Base-by-base conservation (phyloP, 2,113 vertebrate species). In the Ancistrus triradiatus region DNA sequence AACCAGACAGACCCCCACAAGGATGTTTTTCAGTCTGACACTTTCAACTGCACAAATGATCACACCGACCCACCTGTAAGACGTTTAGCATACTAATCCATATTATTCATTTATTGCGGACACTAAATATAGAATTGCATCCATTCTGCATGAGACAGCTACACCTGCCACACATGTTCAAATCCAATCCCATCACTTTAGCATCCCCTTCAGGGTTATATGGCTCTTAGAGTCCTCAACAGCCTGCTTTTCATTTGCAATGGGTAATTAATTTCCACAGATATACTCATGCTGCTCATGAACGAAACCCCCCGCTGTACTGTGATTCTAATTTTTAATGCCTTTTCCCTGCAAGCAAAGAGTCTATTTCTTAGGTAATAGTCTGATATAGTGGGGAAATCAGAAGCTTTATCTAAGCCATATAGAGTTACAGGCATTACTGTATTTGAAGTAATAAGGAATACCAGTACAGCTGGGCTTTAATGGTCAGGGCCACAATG, bases 201-300 rank as follows among this genome's bases (percentile, higher is more conserved):
- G 7, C 27, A 31, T 31, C 27, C 27, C 27, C 27, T 31, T 4
- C 27, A 31, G 27, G 73, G 72, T 76, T 72, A 79, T 81, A 66
- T 52, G 69, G 78, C 51, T 72, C 70, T 37, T 73, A 78, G 69
- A 74, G 75, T 77, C 70, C 77, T 79, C 75, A 59, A 38, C 65
- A 73, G 77, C 49, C 69, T 57, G 56, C 66, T 81, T 85, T n/a
- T 80, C 27, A 86, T 83, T 83, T 83, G 77, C 60, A 46, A 76
- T 55, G 74, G 74, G 69, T 84, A 84, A 85, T 84, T 80, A 75
- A 84, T 83, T 86, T 76, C 59, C 57, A 78, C 57, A 78, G 67
- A 82, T 82, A 70, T 59, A 76, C 78, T 74, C 72, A 24, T 60
- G 67, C 70, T 74, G 70, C 75, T 79, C 78, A 63, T 72, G 19